Conservation (phyloP, 2,797 vertebrate species). For the Decapterus maruadsi region DNA sequence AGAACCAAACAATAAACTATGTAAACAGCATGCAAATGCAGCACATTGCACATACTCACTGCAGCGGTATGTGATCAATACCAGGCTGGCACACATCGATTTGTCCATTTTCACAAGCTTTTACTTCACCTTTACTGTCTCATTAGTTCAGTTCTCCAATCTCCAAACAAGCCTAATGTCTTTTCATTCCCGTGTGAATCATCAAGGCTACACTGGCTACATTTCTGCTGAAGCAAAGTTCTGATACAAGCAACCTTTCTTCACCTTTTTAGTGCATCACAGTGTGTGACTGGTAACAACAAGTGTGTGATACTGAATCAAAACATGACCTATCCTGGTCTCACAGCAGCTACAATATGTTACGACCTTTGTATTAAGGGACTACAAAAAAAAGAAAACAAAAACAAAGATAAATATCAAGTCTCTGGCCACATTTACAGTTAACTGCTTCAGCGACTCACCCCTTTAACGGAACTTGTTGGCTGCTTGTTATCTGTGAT, state of each 20-base stretch:
- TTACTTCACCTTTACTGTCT: conserved; percentile 8
- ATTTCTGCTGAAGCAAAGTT: neutral
- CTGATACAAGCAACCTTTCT: neutral
- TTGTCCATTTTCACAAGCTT: conserved; percentile 17
- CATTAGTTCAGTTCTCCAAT: conserved; percentile 16
- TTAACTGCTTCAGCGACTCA: neutral
- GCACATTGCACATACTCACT: neutral
- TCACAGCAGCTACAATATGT: neutral
- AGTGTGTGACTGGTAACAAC: neutral
- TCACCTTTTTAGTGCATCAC: neutral
- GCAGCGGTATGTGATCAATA: conserved; percentile 8
- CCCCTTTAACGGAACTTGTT: neutral
- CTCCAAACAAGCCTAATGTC: conserved; percentile 7
- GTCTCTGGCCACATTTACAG: neutral
- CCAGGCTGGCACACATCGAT: neutral
- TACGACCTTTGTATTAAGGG: neutral
- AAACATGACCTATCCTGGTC: neutral
- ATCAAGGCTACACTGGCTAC: neutral
- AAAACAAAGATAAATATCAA: neutral
- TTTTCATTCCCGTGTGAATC: conserved; percentile 17
- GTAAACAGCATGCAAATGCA: neutral
- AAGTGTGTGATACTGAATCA: neutral
- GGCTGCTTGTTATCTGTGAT: neutral
- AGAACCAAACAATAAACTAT: neutral
- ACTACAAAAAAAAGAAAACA: neutral